Evolutionary conservation across 2,797 vertebrate genomes (phyloP).

Genomic region (Chelmon rostratus): DNA sequence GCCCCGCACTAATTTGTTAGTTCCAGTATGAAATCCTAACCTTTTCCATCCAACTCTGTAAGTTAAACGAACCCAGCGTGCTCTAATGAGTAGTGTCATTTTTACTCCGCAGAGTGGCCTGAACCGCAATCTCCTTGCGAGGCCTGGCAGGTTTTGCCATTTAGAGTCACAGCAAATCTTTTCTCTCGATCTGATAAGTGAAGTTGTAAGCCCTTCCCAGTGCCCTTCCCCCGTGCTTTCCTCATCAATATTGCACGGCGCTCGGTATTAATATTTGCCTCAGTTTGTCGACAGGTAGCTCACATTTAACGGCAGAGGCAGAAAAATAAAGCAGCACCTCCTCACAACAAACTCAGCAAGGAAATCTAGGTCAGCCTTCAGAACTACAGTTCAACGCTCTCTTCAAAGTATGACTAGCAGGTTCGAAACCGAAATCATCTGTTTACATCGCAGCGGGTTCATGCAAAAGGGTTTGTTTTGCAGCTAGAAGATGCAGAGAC

Average conservation of each 20-base stretch:
- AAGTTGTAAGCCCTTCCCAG: conserved; percentile 56
- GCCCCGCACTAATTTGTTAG: neutral
- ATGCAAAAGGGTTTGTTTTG: conserved; percentile 46
- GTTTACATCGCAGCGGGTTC: conserved; percentile 51
- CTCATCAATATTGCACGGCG: conserved; percentile 81
- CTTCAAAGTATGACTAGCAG: conserved; percentile 72
- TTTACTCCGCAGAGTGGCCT: conserved; percentile 36
- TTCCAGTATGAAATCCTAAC: conserved; percentile 21
- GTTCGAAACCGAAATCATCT: conserved; percentile 60
- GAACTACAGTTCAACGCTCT: conserved; percentile 64
- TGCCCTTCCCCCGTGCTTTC: conserved; percentile 67
- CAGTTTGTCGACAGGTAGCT: conserved; percentile 74
- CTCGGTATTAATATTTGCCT: conserved; percentile 80
- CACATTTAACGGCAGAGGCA: conserved; percentile 73
- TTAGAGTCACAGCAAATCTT: conserved; percentile 60
- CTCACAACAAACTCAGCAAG: conserved; percentile 74
- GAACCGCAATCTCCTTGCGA: conserved; percentile 43
- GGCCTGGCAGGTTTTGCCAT: conserved; percentile 44
- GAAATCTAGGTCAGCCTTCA: conserved; percentile 81
- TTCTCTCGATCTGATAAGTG: conserved; percentile 54
- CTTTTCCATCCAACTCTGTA: conserved; percentile 22
- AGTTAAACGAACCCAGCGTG: conserved; percentile 26
- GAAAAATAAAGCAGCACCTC: conserved; percentile 63
- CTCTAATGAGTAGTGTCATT: conserved; percentile 39
- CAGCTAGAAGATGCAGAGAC: conserved; percentile 19